Percentiles rank a stretch among this genome's conserved stretches.
These are phyloP conservation scores for Stigmatopora argus DNA, from an alignment of 2,113 vertebrate genomes.

Conservation along the genomic window DNA sequence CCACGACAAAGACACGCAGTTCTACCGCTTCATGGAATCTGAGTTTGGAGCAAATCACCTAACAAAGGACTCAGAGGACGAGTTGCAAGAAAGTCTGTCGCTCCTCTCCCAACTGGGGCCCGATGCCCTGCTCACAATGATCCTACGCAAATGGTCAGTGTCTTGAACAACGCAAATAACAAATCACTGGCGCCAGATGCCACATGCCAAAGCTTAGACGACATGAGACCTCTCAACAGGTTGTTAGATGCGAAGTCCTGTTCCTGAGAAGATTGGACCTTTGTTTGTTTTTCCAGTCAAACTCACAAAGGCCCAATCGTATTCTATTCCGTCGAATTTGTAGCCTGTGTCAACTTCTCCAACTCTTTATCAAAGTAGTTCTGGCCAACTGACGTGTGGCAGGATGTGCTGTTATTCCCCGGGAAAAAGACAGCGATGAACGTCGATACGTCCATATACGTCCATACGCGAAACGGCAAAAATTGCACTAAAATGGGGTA, in stretches of 20 bases:
- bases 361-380: background rate
- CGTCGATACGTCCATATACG: no score
- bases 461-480: no score
- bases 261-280: background rate
- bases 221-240: background rate
- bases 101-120: slow-evolving; percentile 86
- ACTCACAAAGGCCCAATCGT: background rate
- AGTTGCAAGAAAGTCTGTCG: slow-evolving; percentile 79
- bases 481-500: no score
- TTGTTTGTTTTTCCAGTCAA: slow-evolving; percentile 1
- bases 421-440: no score
- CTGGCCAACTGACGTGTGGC: background rate
- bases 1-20: slow-evolving; percentile 88
- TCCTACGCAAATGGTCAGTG: slow-evolving; percentile 86
- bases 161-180: background rate
- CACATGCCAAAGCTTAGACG: background rate
- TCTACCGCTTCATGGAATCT: slow-evolving; percentile 82
- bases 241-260: background rate
- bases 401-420: background rate
- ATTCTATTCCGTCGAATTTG: background rate
- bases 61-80: slow-evolving; percentile 75
- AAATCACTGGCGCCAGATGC: background rate
- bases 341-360: background rate
- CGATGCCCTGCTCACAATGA: slow-evolving; percentile 86
- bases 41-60: slow-evolving; percentile 64